Percentiles rank a stretch among this genome's conserved stretches.
Conservation (phyloP, 2,113 vertebrate genomes). For the Amazona vittata region DNA sequence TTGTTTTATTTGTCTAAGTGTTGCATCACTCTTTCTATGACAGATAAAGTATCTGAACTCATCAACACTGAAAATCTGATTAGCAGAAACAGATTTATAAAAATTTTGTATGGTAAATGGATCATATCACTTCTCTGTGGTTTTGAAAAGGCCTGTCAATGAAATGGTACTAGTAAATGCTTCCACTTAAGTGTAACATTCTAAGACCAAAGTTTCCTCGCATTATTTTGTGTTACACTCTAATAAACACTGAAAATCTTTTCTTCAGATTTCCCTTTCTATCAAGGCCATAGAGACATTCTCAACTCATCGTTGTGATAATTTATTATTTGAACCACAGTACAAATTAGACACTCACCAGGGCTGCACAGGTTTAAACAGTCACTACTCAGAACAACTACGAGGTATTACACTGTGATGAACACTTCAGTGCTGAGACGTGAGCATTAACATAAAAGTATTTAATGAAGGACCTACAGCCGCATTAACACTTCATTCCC, state of each 20-base stretch:
- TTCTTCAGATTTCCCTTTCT: background rate
- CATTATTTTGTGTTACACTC: background rate
- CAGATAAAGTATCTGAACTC: constrained; percentile 11
- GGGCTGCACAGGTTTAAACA: background rate
- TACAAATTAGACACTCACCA: background rate
- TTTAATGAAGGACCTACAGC: background rate
- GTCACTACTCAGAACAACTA: background rate
- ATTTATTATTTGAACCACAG: background rate
- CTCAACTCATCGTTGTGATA: background rate
- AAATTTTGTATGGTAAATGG: background rate
- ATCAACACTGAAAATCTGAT: constrained; percentile 21
- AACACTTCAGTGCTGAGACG: background rate
- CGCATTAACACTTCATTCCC: rapidly evolving
- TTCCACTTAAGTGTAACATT: background rate
- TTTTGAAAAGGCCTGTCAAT: background rate
- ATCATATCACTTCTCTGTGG: background rate
- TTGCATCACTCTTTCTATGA: constrained; percentile 4
- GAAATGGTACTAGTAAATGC: background rate
- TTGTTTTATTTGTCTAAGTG: constrained; percentile 22
- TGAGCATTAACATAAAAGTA: background rate
- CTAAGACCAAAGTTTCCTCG: background rate
- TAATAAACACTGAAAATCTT: background rate
- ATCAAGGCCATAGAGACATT: background rate
- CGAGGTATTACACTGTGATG: background rate
- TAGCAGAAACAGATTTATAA: background rate